phyloP scores from a whole-genome alignment of 2,797 vertebrate species.

The Echiichthys vipera region DNA sequence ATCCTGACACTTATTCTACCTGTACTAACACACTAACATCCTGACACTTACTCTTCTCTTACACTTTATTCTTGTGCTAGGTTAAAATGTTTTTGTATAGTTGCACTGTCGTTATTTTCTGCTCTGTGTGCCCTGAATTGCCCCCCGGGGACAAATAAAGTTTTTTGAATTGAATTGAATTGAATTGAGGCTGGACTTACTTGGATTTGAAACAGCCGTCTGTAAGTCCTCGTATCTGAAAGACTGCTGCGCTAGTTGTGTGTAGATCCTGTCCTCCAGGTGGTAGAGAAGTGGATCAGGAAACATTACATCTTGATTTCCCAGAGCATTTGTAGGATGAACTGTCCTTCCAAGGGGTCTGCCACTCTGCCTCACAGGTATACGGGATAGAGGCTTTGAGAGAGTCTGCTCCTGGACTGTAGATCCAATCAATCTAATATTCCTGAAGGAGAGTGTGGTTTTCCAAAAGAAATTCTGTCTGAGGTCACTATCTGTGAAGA shows the following conservation, averaged over 20 bases:
- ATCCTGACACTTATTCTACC: too few species aligned
- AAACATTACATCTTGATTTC: constrained; percentile 54
- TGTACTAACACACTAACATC: too few species aligned
- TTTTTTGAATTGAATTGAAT: too few species aligned
- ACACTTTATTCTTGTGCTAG: too few species aligned
- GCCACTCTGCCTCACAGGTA: constrained; percentile 40
- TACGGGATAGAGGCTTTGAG: constrained; percentile 35
- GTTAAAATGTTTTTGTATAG: too few species aligned
- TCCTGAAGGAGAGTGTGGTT: constrained; percentile 80
- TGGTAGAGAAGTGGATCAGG: constrained; percentile 68
- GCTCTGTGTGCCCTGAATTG: too few species aligned
- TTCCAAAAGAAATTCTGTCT: constrained; percentile 78
- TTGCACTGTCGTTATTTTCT: too few species aligned
- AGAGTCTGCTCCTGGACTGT: constrained; percentile 30
- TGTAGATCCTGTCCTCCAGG: constrained; percentile 74
- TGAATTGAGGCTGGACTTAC: constrained; percentile 74
- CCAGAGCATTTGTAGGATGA: constrained; percentile 48
- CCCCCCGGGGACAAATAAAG: too few species aligned
- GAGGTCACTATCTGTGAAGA: constrained; percentile 76
- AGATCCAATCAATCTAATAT: constrained; percentile 49
- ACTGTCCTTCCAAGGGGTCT: constrained; percentile 29
- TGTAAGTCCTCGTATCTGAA: constrained; percentile 68
- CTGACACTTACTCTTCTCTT: too few species aligned
- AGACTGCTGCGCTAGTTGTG: constrained; percentile 61
- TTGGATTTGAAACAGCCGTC: constrained; percentile 76